phyloP scores from a whole-genome alignment of 2,113 vertebrate genomes.

The Microcebus lehilahytsara region DNA sequence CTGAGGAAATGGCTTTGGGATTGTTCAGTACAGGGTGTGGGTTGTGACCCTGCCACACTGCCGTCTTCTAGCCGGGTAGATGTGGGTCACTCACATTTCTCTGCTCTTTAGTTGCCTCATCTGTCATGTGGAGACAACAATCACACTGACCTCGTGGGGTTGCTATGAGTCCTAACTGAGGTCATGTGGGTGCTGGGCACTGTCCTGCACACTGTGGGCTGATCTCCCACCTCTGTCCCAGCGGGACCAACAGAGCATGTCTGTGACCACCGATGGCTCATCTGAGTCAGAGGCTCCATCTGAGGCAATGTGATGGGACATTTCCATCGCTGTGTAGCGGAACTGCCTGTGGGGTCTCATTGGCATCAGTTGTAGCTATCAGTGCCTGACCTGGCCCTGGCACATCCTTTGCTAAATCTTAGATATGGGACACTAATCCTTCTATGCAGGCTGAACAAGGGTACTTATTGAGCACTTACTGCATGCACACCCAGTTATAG shows the following conservation, averaged over 20 bases:
- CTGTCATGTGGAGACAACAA: background rate
- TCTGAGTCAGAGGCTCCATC: background rate
- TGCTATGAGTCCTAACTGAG: background rate
- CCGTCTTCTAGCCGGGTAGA: background rate
- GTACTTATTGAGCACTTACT: background rate
- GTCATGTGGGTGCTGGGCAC: background rate
- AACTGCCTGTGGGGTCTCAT: background rate
- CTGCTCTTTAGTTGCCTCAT: background rate
- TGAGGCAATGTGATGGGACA: background rate
- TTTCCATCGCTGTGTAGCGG: background rate
- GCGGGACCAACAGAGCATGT: conserved; percentile 6
- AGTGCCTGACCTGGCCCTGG: background rate
- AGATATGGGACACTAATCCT: background rate
- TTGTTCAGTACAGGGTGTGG: background rate
- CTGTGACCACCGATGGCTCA: background rate
- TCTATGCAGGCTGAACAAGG: background rate
- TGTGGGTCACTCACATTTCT: background rate
- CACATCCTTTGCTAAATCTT: background rate
- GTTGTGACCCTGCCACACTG: background rate
- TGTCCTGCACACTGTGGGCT: background rate
- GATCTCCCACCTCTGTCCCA: background rate
- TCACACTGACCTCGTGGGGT: background rate
- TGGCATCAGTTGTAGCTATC: background rate
- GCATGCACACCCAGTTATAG: background rate
- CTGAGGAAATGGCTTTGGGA: background rate